Evolutionary conservation across 2,797 vertebrate genomes (phyloP), one percentile per base, ranked within the genome.

Genomic region (Syngnathus acus): DNA sequence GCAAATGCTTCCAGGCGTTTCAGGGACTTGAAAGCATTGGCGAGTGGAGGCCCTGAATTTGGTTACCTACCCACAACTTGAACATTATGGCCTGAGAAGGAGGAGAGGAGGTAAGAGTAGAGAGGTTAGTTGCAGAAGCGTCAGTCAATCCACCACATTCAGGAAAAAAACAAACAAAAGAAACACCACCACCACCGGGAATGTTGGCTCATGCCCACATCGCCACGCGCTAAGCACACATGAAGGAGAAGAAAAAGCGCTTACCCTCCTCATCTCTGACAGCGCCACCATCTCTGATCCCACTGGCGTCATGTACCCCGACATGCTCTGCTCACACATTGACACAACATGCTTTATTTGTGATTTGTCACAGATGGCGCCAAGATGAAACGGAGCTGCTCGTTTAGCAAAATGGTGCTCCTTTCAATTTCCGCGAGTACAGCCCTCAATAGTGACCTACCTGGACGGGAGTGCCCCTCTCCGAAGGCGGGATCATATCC

Each of bases 401-500:
- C 14, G 4, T 17, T 47, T 17, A 17, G 13, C 45, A 16, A 17
- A 16, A 47, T 47, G 45, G 17, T 1, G 4, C 45, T 47, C 13
- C 16, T 47, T 16, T 47, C 5, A 1, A 47, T 16, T 47, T 6
- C 17, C 17, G 4, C 6, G 45, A 6, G 4, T 1, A 16, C 16
- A 47, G 14, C 45, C 14, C 14, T 17, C 45, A 47, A 5, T 47
- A 6, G 16, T 2, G 65, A 86, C 90, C 86, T 88, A 97, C 96
- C 62, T 92, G 92, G 71, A 93, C 84, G 0, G 95, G 94, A 0
- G 94, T 93, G 72, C 86, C 88, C 69, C 96, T 92, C 79, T 99
- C 97, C 0, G 95, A 91, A 0, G 97, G 97, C 1, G 97, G 97
- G 63, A 99, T 92, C 96, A 99, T 99, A 66, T 99, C 97, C 0